Conservation (phyloP, 1,140 invertebrate genomes). For the Pseudoatta argentina region DNA sequence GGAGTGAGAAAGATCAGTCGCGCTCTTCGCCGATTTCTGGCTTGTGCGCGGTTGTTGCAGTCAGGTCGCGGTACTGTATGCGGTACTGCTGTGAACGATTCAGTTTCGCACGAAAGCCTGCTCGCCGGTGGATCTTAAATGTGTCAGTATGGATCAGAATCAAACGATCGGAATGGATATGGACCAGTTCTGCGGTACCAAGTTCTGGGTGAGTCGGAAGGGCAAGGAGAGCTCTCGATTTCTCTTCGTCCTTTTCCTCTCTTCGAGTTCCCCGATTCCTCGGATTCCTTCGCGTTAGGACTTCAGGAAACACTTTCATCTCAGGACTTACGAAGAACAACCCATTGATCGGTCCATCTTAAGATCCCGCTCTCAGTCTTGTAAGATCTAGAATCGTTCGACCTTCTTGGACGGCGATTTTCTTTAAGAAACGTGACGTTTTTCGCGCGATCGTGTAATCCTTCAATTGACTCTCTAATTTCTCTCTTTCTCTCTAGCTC, state of each 20-base stretch:
- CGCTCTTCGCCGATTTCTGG: not conserved
- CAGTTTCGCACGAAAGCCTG: not conserved
- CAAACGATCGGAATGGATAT: slow-evolving; percentile 86
- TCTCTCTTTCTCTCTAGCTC: not conserved
- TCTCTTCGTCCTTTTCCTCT: not conserved
- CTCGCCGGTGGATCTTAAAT: slow-evolving; percentile 69
- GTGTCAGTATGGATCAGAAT: slow-evolving; percentile 80
- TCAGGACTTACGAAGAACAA: not conserved
- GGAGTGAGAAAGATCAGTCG: not conserved
- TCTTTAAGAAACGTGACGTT: not conserved
- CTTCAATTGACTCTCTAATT: not conserved
- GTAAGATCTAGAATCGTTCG: not conserved
- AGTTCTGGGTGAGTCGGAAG: slow-evolving; percentile 88
- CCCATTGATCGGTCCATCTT: not conserved
- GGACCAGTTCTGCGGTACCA: slow-evolving; percentile 88
- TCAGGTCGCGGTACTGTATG: not conserved
- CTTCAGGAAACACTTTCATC: too few relatives aligned
- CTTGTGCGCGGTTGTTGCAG: not conserved
- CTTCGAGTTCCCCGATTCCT: too few relatives aligned
- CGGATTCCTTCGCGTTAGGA: too few relatives aligned
- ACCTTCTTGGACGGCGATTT: not conserved
- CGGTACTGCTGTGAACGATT: not conserved
- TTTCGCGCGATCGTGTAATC: not conserved
- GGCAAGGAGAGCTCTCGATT: not conserved
- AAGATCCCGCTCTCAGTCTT: not conserved